Percentiles rank a stretch among this genome's conserved stretches.
Conservation (phyloP, 2,888 invertebrate genomes). For the Apamea crenata region DNA sequence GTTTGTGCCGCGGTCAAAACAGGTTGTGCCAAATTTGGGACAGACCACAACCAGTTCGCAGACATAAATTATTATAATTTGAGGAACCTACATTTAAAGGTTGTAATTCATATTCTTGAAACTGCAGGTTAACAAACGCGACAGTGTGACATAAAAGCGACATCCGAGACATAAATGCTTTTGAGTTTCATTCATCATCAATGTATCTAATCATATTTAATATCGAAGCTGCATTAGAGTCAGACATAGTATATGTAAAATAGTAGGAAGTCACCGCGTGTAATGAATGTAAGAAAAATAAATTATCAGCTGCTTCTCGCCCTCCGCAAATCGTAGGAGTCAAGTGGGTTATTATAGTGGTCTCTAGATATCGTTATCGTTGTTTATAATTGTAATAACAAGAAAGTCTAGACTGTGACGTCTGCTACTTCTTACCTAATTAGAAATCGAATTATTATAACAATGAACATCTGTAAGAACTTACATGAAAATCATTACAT, state of each 20-base stretch:
- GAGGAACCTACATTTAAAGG: conserved; percentile 55
- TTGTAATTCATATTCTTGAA: conserved; percentile 25
- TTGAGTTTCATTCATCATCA: neutral
- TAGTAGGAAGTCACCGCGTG: neutral
- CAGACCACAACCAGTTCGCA: conserved; percentile 62
- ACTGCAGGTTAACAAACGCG: conserved; percentile 10
- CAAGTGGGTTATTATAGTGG: conserved; percentile 15
- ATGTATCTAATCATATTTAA: neutral
- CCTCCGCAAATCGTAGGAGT: conserved; percentile 25
- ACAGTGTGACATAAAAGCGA: conserved; percentile 6
- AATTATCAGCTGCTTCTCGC: neutral
- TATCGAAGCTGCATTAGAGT: neutral
- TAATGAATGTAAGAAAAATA: neutral
- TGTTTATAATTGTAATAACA: conserved; percentile 43
- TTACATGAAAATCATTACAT: conserved; percentile 54
- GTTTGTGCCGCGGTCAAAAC: conserved; percentile 72
- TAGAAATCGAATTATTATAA: conserved; percentile 28
- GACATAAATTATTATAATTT: conserved; percentile 62
- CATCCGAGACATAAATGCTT: neutral
- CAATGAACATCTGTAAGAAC: conserved; percentile 31
- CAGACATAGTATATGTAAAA: neutral
- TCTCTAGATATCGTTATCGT: conserved; percentile 28
- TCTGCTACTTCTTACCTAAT: conserved; percentile 32
- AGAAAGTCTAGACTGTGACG: conserved; percentile 32
- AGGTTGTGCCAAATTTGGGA: conserved; percentile 79